Conservation (phyloP, 2,797 vertebrate genomes). For the Gephyroberyx darwinii region DNA sequence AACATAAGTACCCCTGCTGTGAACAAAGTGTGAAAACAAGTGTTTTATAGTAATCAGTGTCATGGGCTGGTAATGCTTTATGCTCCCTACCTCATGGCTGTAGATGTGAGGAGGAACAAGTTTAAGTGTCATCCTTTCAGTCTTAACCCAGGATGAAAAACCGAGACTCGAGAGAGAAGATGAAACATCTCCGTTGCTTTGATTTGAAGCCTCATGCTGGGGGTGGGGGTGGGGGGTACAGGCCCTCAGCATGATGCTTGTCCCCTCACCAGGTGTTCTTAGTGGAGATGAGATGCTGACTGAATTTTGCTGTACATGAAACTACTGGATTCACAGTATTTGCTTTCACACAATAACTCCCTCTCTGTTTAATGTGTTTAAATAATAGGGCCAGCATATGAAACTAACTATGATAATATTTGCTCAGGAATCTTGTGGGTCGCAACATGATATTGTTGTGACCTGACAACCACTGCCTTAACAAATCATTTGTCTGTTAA, state of each 20-base stretch:
- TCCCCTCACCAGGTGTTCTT: slow-evolving; percentile 75
- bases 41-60: slow-evolving; percentile 69
- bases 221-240: slow-evolving; percentile 56
- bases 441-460: slow-evolving; percentile 53
- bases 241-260: slow-evolving; percentile 70
- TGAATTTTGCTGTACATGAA: slow-evolving; percentile 63
- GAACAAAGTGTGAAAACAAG: slow-evolving; percentile 77
- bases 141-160: slow-evolving; percentile 67
- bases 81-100: slow-evolving; percentile 59
- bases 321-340: slow-evolving; percentile 46
- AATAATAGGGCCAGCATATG: slow-evolving; percentile 35
- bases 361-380: slow-evolving; percentile 29
- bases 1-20: slow-evolving; percentile 68
- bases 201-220: slow-evolving; percentile 67
- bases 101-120: slow-evolving; percentile 63
- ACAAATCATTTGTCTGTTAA: slow-evolving; percentile 63
- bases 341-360: slow-evolving; percentile 42
- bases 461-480: slow-evolving; percentile 58
- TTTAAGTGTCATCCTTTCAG: slow-evolving; percentile 69
- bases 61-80: slow-evolving; percentile 36
- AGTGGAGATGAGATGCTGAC: slow-evolving; percentile 58
- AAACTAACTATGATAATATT: slow-evolving; percentile 51
- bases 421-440: slow-evolving; percentile 52
- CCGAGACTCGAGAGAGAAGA: slow-evolving; percentile 56
- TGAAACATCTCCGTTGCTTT: slow-evolving; percentile 74